Percentiles rank a stretch among this genome's conserved stretches.
phyloP scores from a whole-genome alignment of 2,797 vertebrate species.

The Gadopsis bispinosus region DNA sequence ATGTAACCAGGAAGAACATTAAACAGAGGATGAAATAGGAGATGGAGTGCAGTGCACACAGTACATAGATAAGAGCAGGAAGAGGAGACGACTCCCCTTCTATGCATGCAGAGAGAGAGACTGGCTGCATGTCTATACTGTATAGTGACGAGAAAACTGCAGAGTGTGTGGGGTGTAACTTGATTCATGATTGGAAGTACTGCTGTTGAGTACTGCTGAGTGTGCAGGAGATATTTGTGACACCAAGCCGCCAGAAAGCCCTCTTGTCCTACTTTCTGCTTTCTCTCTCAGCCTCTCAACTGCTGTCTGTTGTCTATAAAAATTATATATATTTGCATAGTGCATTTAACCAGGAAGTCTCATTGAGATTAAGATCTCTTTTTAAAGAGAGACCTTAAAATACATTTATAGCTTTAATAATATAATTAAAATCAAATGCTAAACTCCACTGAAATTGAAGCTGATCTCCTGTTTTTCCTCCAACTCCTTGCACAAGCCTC shows the following conservation, averaged over 20 bases:
- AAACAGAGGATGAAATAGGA: slow-evolving; percentile 31
- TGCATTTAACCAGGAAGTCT: not conserved
- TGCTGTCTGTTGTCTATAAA: slow-evolving; percentile 27
- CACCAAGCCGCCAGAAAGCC: slow-evolving; percentile 54
- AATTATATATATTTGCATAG: not conserved
- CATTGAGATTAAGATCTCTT: no score
- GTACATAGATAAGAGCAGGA: slow-evolving; percentile 23
- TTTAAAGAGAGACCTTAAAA: not conserved
- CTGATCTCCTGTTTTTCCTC: no score
- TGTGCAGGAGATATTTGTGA: slow-evolving; percentile 75
- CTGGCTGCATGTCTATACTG: slow-evolving; percentile 30
- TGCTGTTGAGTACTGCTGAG: slow-evolving; percentile 73
- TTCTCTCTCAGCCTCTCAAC: slow-evolving; percentile 33
- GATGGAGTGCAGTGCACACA: slow-evolving; percentile 14
- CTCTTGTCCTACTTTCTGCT: slow-evolving; percentile 68
- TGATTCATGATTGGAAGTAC: slow-evolving; percentile 63
- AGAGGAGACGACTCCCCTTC: slow-evolving; percentile 4
- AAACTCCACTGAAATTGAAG: not conserved
- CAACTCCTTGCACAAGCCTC: not conserved
- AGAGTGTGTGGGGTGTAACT: slow-evolving; percentile 60
- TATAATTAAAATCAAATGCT: not conserved
- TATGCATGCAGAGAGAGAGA: slow-evolving; percentile 7
- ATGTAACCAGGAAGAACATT: slow-evolving; percentile 10
- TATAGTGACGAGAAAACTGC: slow-evolving; percentile 40
- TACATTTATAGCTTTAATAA: not conserved